Evolutionary conservation across 1,140 invertebrate species (phyloP), one percentile per base, ranked within the genome.

Genomic region (Drosophila persimilis): DNA sequence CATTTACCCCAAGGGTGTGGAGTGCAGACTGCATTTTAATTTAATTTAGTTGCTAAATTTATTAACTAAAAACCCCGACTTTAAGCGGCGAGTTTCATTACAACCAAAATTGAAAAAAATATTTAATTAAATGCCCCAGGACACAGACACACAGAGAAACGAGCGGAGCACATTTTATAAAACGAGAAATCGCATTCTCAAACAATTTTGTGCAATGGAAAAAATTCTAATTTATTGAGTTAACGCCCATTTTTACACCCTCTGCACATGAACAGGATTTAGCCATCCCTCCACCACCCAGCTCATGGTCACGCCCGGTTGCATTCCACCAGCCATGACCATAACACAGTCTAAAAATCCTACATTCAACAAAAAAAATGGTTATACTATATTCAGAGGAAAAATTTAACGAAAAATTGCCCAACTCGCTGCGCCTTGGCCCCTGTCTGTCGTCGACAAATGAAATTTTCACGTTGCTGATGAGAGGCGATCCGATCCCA

Each of bases 211-310:
- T 63, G 69, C 59, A 73, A 45, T 43, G 58, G 41, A 80, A 79
- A 79, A 84, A 84, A 84, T 67, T 84, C 75, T 72, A 84, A 84
- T 84, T 84, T 84, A 84, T 84, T 79, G 80, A 80, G 75, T 79
- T 84, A 67, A 79, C 75, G 65, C 75, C 80, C 80, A 76, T 76
- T 84, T 84, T 84, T 72, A 76, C 80, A 79, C 71, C 71, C 71
- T 63, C 31, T 59, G 75, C 80, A 83, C 74, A 74, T 61, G 74
- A 47, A 41, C 54, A 45, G 65, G 55, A 70, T 52, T n/a, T 47
- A 20, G 52, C 50, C 59, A 20, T n/a, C 39, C 17, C 39, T 46
- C 15, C 53, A 3, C 13, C 39, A 4, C 4, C 9, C 24, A 24
- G n/a, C n/a, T 57, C 7, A n/a, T 22, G 11, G 44, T 60, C 72